Evolutionary conservation across 1,140 invertebrate species (phyloP).

Genomic region (Drosophila ohnishii): DNA sequence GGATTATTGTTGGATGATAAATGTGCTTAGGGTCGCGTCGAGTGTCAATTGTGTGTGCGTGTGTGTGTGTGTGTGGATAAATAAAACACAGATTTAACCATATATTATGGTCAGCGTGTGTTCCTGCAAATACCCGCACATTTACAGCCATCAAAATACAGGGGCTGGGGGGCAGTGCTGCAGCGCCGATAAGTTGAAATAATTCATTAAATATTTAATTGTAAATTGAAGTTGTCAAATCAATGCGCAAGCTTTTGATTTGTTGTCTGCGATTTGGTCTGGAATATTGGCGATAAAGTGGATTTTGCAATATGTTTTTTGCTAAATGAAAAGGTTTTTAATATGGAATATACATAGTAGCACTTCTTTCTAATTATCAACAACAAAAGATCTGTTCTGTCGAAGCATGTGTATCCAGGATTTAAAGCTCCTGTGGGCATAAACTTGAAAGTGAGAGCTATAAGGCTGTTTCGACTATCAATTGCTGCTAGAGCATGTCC

Average conservation of each 20-base stretch:
- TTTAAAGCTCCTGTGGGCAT: slow-evolving; percentile 10
- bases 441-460: slow-evolving; percentile 41
- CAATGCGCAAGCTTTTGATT: slow-evolving; percentile 25
- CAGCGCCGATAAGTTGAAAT: slow-evolving; percentile 29
- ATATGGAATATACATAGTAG: not conserved
- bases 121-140: slow-evolving; percentile 32
- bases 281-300: not conserved
- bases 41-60: slow-evolving; percentile 69
- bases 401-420: too few species aligned
- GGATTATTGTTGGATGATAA: slow-evolving; percentile 66
- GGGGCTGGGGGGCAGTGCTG: not conserved
- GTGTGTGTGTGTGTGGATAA: slow-evolving; percentile 67
- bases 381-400: not conserved
- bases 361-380: not conserved
- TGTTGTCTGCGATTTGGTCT: slow-evolving; percentile 19
- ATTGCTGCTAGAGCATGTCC: slow-evolving; percentile 37
- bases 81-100: slow-evolving; percentile 70
- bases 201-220: slow-evolving; percentile 44
- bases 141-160: slow-evolving; percentile 16
- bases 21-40: slow-evolving; percentile 67
- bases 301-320: slow-evolving; percentile 2
- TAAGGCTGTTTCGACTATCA: slow-evolving; percentile 40
- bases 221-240: slow-evolving; percentile 46
- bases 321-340: not conserved
- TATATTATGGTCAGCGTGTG: slow-evolving; percentile 60